Evolutionary conservation across 2,888 invertebrate genomes (phyloP).

Genomic region (Choristoneura rosaceana): DNA sequence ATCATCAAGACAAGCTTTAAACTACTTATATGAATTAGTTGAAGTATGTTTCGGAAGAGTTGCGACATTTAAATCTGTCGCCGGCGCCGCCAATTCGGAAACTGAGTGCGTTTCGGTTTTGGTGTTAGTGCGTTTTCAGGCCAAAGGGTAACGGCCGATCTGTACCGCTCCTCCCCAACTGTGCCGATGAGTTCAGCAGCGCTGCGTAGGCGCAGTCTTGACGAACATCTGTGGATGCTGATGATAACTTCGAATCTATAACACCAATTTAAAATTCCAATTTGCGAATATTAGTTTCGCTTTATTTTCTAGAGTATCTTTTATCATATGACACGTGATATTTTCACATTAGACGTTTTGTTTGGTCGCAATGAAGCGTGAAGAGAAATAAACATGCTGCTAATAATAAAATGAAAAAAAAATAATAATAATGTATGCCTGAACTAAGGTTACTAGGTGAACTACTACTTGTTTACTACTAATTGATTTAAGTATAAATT

Average conservation of each 20-base stretch:
- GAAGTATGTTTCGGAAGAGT: background rate
- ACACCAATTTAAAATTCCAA: background rate
- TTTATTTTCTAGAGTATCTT: background rate
- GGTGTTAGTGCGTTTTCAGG: conserved; percentile 32
- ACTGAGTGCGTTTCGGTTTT: conserved; percentile 20
- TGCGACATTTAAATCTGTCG: conserved; percentile 1
- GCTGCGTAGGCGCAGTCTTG: background rate
- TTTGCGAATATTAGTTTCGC: background rate
- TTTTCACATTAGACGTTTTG: background rate
- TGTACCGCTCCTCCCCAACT: conserved; percentile 9
- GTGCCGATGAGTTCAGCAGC: conserved; percentile 3
- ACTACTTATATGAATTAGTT: background rate
- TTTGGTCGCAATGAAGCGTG: background rate
- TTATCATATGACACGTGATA: background rate
- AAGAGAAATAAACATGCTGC: background rate
- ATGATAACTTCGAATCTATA: background rate
- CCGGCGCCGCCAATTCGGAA: conserved; percentile 1
- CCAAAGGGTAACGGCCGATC: conserved; percentile 36
- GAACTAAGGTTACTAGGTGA: too few relatives aligned
- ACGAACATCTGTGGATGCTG: conserved; percentile 1
- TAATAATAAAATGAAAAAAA: too few relatives aligned
- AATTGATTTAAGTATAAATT: too few relatives aligned
- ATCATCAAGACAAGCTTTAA: background rate
- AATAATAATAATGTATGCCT: too few relatives aligned
- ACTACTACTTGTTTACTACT: too few relatives aligned